These are phyloP conservation scores for Phocoena sinus DNA, from an alignment of 2,113 vertebrate species.

Conservation along the genomic window DNA sequence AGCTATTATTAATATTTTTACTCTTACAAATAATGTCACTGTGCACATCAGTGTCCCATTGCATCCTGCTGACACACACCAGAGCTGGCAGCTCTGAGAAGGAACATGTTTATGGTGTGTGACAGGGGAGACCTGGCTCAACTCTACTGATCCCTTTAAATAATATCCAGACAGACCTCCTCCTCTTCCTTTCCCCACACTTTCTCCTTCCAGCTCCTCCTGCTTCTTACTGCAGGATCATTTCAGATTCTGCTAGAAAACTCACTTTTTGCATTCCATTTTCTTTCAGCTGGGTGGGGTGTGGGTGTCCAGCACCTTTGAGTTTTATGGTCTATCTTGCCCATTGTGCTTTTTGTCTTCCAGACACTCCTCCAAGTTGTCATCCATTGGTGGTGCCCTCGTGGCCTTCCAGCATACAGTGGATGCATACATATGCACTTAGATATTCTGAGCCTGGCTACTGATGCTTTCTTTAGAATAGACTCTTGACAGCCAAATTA, in stretches of 20 bases:
- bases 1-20: not conserved
- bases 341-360: not conserved
- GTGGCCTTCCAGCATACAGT: not conserved
- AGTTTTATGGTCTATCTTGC: not conserved
- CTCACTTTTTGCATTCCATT: not conserved
- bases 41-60: not conserved
- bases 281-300: not conserved
- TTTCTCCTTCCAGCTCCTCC: not conserved
- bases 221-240: not conserved
- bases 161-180: not conserved
- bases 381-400: not conserved
- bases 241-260: not conserved
- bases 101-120: not conserved
- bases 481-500: not conserved
- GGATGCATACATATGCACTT: not conserved
- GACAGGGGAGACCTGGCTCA: not conserved
- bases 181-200: not conserved
- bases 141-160: not conserved
- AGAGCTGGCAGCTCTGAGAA: not conserved
- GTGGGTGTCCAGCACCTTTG: accelerated
- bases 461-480: not conserved
- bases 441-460: not conserved
- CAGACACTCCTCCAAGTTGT: not conserved
- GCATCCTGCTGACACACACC: not conserved
- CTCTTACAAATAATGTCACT: not conserved